Conservation (phyloP, 2,888 invertebrate genomes). For the Spilarctia lutea region DNA sequence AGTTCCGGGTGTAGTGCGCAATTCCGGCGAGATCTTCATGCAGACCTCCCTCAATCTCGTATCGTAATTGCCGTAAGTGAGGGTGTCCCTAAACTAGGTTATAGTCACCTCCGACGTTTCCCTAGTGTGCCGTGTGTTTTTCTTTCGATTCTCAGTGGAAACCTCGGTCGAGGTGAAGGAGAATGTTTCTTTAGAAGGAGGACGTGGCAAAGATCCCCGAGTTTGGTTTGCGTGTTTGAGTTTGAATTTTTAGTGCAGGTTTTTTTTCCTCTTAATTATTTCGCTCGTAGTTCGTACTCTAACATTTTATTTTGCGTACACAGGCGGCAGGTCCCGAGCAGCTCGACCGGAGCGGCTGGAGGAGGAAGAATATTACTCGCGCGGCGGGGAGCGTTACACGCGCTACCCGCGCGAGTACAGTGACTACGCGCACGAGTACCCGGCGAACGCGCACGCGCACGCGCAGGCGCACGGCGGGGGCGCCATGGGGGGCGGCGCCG, state of each 20-base stretch:
- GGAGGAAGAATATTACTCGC: constrained; percentile 72
- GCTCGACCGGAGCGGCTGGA: constrained; percentile 72
- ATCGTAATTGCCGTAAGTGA: constrained; percentile 75
- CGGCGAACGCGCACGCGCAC: constrained; percentile 51
- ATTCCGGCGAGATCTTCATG: constrained; percentile 66
- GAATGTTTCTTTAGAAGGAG: constrained; percentile 24
- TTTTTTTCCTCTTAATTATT: too few species aligned
- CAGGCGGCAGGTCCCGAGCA: constrained; percentile 80
- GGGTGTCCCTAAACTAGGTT: constrained; percentile 55
- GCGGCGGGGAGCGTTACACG: constrained; percentile 68
- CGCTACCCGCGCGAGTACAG: constrained; percentile 65
- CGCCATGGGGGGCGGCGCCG: constrained; percentile 50
- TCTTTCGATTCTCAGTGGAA: constrained; percentile 21
- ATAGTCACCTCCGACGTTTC: constrained; percentile 25
- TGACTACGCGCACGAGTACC: constrained; percentile 56
- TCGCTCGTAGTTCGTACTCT: not conserved
- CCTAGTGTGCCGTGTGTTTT: constrained; percentile 52
- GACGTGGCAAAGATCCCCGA: constrained; percentile 34
- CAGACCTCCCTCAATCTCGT: constrained; percentile 65
- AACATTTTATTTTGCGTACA: not conserved
- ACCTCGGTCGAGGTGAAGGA: constrained; percentile 40
- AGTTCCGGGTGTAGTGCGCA: constrained; percentile 79
- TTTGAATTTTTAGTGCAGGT: constrained; percentile 22
- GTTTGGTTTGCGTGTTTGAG: constrained; percentile 51
- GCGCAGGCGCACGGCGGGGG: constrained; percentile 46